Percentiles rank a stretch among this genome's conserved stretches.
Evolutionary conservation across 2,797 vertebrate genomes (phyloP).

Genomic region (Takifugu ocellatus): DNA sequence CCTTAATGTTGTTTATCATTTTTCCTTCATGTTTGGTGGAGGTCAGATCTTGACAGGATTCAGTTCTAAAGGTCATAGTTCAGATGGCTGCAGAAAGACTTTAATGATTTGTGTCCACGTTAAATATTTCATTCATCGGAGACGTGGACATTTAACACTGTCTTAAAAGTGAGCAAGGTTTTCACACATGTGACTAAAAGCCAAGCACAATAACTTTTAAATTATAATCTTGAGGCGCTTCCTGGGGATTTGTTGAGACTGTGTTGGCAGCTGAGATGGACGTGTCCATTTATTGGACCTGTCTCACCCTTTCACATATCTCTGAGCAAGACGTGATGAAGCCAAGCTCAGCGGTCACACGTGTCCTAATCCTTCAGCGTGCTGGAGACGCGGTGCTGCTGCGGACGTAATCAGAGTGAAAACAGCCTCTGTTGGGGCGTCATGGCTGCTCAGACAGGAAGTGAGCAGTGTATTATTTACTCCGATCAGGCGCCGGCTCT

Average conservation of each 20-base stretch:
- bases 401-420: slow-evolving; percentile 44
- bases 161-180: slow-evolving; percentile 19
- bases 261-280: slow-evolving; percentile 6
- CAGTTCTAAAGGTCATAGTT: too few species aligned
- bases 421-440: slow-evolving; percentile 35
- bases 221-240: not conserved
- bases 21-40: not conserved
- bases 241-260: slow-evolving; percentile 5
- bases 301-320: slow-evolving; percentile 19
- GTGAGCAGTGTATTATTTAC: slow-evolving; percentile 48
- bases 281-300: slow-evolving; percentile 26
- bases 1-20: too few species aligned
- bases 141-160: slow-evolving; percentile 13
- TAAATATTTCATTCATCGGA: slow-evolving; percentile 28
- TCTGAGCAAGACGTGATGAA: slow-evolving; percentile 26
- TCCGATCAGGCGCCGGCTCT: slow-evolving; percentile 56
- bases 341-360: slow-evolving; percentile 41
- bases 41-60: too few species aligned
- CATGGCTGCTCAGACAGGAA: slow-evolving; percentile 29
- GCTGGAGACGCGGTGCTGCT: slow-evolving; percentile 23
- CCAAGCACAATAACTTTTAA: not conserved
- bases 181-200: slow-evolving; percentile 22
- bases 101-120: slow-evolving; percentile 7
- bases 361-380: slow-evolving; percentile 45
- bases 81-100: too few species aligned